phyloP scores from a whole-genome alignment of 1,140 invertebrate species.

The Drosophila virilis region DNA sequence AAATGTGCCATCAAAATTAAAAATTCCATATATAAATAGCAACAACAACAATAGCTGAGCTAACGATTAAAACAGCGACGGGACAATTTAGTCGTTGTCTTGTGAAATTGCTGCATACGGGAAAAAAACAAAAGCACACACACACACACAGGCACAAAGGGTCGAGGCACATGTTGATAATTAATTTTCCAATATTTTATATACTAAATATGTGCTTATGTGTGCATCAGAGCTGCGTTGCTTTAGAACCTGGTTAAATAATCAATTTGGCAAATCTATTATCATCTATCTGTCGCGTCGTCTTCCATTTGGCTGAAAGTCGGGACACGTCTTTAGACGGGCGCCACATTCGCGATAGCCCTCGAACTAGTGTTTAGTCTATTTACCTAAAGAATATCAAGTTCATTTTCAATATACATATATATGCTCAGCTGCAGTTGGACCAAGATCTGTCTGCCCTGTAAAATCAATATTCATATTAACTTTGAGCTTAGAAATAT shows the following conservation, averaged over 20 bases:
- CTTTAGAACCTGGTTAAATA: slow-evolving; percentile 18
- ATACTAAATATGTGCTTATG: not conserved
- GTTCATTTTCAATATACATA: not conserved
- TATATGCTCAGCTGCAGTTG: not conserved
- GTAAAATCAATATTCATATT: too few relatives aligned
- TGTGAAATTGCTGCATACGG: slow-evolving; percentile 29
- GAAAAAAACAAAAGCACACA: slow-evolving; percentile 10
- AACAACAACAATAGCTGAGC: slow-evolving; percentile 1
- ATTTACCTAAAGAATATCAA: not conserved
- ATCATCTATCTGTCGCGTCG: slow-evolving; percentile 37
- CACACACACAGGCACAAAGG: slow-evolving; percentile 21
- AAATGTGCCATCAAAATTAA: slow-evolving; percentile 54
- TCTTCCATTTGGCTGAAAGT: slow-evolving; percentile 13
- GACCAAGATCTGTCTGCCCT: too few relatives aligned
- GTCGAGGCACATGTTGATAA: slow-evolving; percentile 28
- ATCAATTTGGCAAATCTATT: slow-evolving; percentile 35
- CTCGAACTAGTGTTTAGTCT: not conserved
- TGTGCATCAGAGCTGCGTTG: not conserved
- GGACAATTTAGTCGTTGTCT: slow-evolving; percentile 31
- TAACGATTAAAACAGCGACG: slow-evolving; percentile 17
- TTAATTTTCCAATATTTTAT: slow-evolving; percentile 30
- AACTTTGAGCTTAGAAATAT: too few relatives aligned
- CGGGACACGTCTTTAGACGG: slow-evolving; percentile 2
- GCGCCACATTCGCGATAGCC: slow-evolving; percentile 6
- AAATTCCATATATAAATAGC: slow-evolving; percentile 17